These are phyloP conservation scores for Hemicrepidius hirtus DNA, from an alignment of 2,888 invertebrate genomes.

Conservation along the genomic window DNA sequence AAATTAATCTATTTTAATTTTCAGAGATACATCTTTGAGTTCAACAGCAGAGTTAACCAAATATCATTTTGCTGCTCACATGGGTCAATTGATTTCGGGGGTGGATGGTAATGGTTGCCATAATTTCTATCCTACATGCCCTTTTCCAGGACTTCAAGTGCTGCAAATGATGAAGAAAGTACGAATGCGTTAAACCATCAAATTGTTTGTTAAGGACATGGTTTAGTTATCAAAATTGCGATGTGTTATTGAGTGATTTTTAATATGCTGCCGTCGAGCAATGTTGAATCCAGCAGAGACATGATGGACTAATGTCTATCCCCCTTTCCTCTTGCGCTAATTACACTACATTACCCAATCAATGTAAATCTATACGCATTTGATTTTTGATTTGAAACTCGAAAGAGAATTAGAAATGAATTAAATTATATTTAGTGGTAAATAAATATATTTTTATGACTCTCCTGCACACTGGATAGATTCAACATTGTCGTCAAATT, in stretches of 20 bases:
- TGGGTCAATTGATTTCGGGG: conserved; percentile 80
- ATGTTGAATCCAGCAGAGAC: no score
- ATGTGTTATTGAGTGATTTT: neutral
- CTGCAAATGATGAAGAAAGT: conserved; percentile 79
- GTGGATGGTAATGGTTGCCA: conserved; percentile 80
- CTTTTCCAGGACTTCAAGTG: conserved; percentile 78
- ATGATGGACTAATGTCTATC: no score
- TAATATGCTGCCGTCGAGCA: no score
- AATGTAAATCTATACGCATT: no score
- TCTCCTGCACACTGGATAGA: no score
- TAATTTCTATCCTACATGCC: conserved; percentile 80
- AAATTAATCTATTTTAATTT: conserved; percentile 52
- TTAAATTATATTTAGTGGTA: no score
- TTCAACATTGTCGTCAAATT: no score
- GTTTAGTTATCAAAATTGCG: neutral
- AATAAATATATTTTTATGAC: no score
- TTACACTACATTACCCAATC: no score
- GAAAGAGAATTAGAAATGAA: no score
- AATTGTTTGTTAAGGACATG: neutral
- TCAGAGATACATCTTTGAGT: conserved; percentile 78
- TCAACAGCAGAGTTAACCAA: conserved; percentile 78
- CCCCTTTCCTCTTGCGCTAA: no score
- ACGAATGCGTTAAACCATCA: conserved; percentile 67
- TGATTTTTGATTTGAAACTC: no score
- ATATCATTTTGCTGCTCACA: conserved; percentile 81